Evolutionary conservation across 2,888 invertebrate species (phyloP).

Genomic region (Zootermopsis nevadensis): DNA sequence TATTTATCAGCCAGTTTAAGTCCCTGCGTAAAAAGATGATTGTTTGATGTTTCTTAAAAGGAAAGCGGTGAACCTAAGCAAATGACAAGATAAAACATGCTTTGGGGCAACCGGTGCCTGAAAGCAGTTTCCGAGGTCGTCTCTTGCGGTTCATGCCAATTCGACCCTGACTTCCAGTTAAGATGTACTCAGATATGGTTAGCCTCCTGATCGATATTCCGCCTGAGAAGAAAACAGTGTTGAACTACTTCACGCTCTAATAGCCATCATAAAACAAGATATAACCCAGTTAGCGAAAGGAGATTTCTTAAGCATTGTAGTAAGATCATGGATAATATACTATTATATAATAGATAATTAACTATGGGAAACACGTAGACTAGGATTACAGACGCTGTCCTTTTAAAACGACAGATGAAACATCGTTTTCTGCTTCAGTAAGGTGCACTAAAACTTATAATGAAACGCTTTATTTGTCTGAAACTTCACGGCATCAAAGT

Average conservation of each 20-base stretch:
- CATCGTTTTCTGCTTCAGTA: not conserved
- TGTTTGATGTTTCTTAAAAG: too few species aligned
- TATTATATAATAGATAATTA: too few species aligned
- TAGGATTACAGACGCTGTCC: not conserved
- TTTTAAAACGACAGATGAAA: too few species aligned
- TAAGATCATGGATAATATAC: not conserved
- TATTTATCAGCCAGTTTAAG: too few species aligned
- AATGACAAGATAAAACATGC: too few species aligned
- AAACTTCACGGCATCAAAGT: too few species aligned
- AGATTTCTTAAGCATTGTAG: not conserved
- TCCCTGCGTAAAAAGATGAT: too few species aligned
- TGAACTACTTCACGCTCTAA: not conserved
- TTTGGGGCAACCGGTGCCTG: not conserved
- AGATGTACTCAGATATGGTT: not conserved
- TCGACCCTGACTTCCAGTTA: slow-evolving; percentile 3
- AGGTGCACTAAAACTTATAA: not conserved
- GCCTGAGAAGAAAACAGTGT: not conserved
- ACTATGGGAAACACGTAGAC: not conserved
- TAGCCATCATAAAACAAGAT: not conserved
- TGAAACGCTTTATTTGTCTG: not conserved
- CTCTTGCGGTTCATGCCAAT: not conserved
- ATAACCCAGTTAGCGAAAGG: slow-evolving; percentile 3
- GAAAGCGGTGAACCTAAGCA: too few species aligned
- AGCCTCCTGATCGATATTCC: not conserved
- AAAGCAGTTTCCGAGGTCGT: not conserved